Conservation (phyloP, 2,113 vertebrate species). For the Panthera uncia region DNA sequence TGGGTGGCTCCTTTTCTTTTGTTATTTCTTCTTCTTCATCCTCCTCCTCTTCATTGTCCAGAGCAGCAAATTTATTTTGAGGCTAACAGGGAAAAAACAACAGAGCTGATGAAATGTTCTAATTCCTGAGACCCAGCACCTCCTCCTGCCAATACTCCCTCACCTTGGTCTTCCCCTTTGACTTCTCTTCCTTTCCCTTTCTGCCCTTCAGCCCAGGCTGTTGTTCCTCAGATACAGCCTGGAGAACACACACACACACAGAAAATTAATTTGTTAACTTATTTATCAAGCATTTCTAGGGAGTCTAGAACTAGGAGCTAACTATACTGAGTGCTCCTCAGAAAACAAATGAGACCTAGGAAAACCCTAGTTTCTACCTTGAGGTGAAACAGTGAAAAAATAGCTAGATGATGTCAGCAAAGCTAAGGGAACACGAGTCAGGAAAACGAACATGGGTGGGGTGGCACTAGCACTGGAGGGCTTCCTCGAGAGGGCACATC, state of each 20-base stretch:
- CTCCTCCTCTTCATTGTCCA: slow-evolving; percentile 68
- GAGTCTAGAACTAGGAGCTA: background rate
- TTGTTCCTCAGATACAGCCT: slow-evolving; percentile 73
- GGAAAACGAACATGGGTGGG: background rate
- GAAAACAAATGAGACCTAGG: background rate
- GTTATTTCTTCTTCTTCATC: slow-evolving; percentile 60
- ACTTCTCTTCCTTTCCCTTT: slow-evolving; percentile 74
- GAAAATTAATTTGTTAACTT: background rate
- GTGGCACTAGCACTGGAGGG: background rate
- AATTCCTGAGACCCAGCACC: too few relatives aligned
- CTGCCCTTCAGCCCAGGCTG: slow-evolving; percentile 77
- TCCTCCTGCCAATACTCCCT: background rate
- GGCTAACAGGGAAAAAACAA: background rate
- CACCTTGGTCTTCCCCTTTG: slow-evolving; percentile 77
- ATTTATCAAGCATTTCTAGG: background rate
- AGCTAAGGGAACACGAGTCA: background rate
- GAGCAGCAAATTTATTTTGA: slow-evolving; percentile 72
- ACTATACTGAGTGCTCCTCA: background rate
- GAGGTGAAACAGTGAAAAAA: background rate
- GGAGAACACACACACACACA: background rate
- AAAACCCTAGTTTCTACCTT: background rate
- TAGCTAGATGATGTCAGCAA: too few relatives aligned
- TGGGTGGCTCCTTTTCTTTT: slow-evolving; percentile 58
- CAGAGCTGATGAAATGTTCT: background rate
- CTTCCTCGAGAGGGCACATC: background rate